phyloP scores from a whole-genome alignment of 1,140 invertebrate species.

The Zeugodacus cucurbitae region DNA sequence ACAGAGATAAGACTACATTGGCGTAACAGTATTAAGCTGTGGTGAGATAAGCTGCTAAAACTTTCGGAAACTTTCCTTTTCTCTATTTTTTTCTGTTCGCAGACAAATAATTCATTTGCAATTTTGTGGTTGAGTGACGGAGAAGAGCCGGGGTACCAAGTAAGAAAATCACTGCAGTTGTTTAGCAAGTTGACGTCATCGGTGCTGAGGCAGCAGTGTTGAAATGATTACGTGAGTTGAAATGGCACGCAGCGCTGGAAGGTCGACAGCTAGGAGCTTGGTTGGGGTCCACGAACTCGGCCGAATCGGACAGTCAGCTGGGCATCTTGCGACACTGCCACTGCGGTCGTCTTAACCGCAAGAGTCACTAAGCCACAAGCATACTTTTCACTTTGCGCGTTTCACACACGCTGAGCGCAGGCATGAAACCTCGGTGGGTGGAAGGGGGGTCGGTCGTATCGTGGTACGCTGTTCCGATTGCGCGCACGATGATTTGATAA shows the following conservation, averaged over 20 bases:
- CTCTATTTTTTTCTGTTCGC: neutral
- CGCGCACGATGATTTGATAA: neutral
- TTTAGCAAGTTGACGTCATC: slow-evolving; percentile 12
- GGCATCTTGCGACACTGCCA: neutral
- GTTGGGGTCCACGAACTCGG: neutral
- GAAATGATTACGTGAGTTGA: neutral
- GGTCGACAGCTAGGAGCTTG: neutral
- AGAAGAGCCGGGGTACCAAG: neutral
- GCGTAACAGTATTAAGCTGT: neutral
- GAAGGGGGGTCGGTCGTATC: neutral
- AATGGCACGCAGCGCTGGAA: neutral
- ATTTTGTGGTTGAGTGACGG: slow-evolving; percentile 21
- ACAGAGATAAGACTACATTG: neutral
- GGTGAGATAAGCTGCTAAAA: slow-evolving; percentile 20
- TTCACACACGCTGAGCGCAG: neutral
- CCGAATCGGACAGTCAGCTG: too few relatives aligned
- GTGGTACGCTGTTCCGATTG: neutral
- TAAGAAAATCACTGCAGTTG: neutral
- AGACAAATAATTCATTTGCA: slow-evolving; percentile 24
- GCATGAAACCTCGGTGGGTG: neutral
- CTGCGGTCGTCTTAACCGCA: neutral
- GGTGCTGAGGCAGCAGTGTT: neutral
- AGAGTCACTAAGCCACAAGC: neutral
- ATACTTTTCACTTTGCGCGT: neutral
- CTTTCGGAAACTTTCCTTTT: neutral